These are phyloP conservation scores for Drosophila anomalata DNA, from an alignment of 2,888 invertebrate genomes.

Conservation along the genomic window DNA sequence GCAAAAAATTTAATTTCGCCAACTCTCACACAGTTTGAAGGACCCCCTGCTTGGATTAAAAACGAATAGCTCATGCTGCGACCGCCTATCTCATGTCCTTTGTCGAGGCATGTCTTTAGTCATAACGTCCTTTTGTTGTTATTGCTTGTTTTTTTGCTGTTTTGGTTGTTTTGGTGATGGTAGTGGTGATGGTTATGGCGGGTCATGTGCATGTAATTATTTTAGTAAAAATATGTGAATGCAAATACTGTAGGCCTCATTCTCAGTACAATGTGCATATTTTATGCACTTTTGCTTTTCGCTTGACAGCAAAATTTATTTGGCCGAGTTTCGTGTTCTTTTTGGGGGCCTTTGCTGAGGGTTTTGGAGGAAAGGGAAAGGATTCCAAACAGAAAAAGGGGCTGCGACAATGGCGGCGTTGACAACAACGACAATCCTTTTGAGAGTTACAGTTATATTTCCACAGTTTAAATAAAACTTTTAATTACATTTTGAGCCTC, in stretches of 20 bases:
- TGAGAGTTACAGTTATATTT: constrained; percentile 51
- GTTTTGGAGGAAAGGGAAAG: constrained; percentile 2
- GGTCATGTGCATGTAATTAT: constrained; percentile 77
- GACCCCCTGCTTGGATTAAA: not conserved
- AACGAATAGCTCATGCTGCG: constrained; percentile 59
- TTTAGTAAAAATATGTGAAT: constrained; percentile 77
- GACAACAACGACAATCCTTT: constrained; percentile 40
- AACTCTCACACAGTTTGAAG: not conserved
- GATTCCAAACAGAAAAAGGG: constrained; percentile 8
- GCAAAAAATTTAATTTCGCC: not conserved
- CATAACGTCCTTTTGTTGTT: constrained; percentile 56
- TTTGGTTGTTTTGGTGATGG: constrained; percentile 4
- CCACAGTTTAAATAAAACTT: constrained; percentile 70
- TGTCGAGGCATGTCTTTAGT: constrained; percentile 65
- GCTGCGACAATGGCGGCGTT: constrained; percentile 34
- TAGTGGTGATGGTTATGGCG: constrained; percentile 40
- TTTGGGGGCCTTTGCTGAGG: not conserved
- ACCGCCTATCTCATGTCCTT: constrained; percentile 47
- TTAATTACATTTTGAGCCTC: constrained; percentile 70
- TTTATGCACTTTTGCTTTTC: constrained; percentile 76
- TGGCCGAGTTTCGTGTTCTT: constrained; percentile 62
- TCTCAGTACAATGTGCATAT: constrained; percentile 50
- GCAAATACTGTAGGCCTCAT: constrained; percentile 76
- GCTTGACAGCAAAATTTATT: constrained; percentile 72
- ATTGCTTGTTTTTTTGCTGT: constrained; percentile 10